Evolutionary conservation across 1,140 invertebrate genomes (phyloP).

Genomic region (Subanguina moxae): DNA sequence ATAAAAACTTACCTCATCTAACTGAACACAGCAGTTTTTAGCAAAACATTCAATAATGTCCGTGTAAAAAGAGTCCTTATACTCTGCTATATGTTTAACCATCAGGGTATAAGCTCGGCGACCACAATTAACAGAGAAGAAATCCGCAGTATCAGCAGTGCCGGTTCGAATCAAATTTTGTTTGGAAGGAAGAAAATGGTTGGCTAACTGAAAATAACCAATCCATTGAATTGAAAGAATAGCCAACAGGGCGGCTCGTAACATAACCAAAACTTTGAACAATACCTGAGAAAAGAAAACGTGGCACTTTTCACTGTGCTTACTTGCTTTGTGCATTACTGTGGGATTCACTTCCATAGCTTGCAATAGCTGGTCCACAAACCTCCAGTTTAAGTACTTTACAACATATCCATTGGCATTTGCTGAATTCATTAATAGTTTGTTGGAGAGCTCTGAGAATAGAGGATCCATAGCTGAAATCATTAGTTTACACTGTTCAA

Average conservation of each 20-base stretch:
- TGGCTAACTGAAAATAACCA: slow-evolving; percentile 1
- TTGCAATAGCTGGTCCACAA: slow-evolving; percentile 5
- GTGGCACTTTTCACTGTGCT: background rate
- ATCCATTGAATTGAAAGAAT: background rate
- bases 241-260: background rate
- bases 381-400: slow-evolving; percentile 1
- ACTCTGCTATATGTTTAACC: background rate
- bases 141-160: background rate
- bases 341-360: background rate
- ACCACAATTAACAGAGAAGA: slow-evolving; percentile 6
- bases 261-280: background rate
- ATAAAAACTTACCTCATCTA: slow-evolving; percentile 3
- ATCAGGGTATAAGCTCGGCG: background rate
- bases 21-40: background rate
- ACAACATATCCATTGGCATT: background rate
- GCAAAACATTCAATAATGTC: slow-evolving; percentile 1
- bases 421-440: background rate
- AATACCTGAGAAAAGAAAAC: background rate
- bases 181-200: slow-evolving; percentile 7
- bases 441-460: background rate
- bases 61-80: background rate
- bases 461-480: background rate
- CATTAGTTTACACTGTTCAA: too few species aligned
- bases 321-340: background rate
- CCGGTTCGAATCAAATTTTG: background rate